Evolutionary conservation across 2,113 vertebrate genomes (phyloP), one percentile per base, ranked within the genome.

Genomic region (Oxygymnocypris stewartii): DNA sequence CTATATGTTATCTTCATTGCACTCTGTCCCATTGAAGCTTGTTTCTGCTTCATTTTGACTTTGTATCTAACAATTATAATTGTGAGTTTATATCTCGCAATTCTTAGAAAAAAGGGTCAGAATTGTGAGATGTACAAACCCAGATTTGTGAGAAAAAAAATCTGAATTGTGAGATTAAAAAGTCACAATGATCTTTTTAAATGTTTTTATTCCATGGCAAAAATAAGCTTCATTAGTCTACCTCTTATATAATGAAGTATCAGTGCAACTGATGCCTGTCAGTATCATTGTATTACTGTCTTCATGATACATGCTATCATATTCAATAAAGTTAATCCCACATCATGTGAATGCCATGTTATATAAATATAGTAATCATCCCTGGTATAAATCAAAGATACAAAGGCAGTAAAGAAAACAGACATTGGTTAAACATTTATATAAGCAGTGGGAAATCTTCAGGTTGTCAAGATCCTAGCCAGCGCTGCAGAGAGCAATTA

Each of bases 401-500:
- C 49, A 79, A 51, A 79, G 49, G 31, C 16, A 57, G 76, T 57
- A 57, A 74, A 54, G 6, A 79, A 51, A 79, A 35, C 49, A 37
- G 49, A 31, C 28, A 79, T 28, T 37, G 28, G 51, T 79, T 79
- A 79, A 79, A 79, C 76, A 79, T 57, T 35, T 23, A 79, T 6
- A 35, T 37, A 37, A 57, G 49, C 76, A 79, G 76, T 57, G 31
- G 76, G 76, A 79, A 79, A 57, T 37, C 49, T 57, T 57, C 76
- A 79, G 16, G 47, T 2, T 79, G 76, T 79, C 16, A 57, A n/a
- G 16, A 8, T 75, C 40, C 44, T 40, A 74, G 71, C 40, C 20
- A 5, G 47, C 47, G 9, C 47, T 6, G 14, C 14, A 1, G 42
- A 82, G 10, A 65, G 42, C 16, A 13, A 82, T 23, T 49, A 44